Evolutionary conservation across 2,113 vertebrate genomes (phyloP).

Genomic region (Takifugu flavidus): DNA sequence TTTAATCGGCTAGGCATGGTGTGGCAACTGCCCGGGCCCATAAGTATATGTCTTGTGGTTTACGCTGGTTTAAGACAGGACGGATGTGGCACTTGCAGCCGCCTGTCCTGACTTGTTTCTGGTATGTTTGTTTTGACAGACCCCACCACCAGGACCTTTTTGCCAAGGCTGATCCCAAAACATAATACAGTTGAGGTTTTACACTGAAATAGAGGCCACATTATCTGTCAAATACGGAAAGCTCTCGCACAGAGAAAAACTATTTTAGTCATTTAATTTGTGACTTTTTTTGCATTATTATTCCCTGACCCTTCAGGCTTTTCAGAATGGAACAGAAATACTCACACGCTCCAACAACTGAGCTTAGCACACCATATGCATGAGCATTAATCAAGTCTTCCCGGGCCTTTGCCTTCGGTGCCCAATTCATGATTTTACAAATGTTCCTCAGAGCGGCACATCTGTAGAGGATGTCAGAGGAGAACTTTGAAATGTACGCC

Average conservation of each 20-base stretch:
- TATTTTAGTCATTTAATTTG: constrained; percentile 42
- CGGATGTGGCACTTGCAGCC: constrained; percentile 68
- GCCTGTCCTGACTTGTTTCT: constrained; percentile 64
- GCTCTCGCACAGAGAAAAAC: constrained; percentile 47
- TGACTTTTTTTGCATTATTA: constrained; percentile 23
- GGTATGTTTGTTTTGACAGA: constrained; percentile 76
- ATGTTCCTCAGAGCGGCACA: constrained; percentile 65
- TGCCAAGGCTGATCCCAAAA: constrained; percentile 52
- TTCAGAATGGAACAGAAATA: constrained; percentile 27
- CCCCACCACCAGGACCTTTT: constrained; percentile 50
- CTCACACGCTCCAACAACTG: constrained; percentile 22
- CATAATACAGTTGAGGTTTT: constrained; percentile 63
- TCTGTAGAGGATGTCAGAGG: constrained; percentile 68
- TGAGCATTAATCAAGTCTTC: constrained; percentile 61
- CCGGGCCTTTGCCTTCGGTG: constrained; percentile 48
- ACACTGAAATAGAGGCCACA: constrained; percentile 63
- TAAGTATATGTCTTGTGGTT: constrained; percentile 66
- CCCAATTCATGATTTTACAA: constrained; percentile 60
- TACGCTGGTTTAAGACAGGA: constrained; percentile 61
- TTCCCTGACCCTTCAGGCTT: constrained; percentile 30
- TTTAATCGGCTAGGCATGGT: constrained; percentile 63
- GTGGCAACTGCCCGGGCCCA: constrained; percentile 57
- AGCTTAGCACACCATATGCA: constrained; percentile 42
- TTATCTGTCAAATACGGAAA: constrained; percentile 58
- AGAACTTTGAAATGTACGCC: constrained; percentile 72